These are phyloP conservation scores for Lerema accius DNA, from an alignment of 1,140 invertebrate species.

Conservation along the genomic window DNA sequence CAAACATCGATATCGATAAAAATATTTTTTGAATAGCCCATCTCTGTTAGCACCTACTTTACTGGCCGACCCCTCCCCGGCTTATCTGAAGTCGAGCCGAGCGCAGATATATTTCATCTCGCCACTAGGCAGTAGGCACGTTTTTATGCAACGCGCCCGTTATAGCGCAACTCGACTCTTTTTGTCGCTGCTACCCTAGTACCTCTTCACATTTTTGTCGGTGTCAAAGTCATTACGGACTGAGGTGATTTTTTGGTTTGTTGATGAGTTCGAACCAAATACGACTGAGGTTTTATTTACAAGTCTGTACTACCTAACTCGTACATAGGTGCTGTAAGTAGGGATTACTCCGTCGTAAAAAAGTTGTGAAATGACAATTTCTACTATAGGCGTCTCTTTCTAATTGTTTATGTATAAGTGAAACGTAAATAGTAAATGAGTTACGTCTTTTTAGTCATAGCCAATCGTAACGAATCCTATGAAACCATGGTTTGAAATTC, in stretches of 20 bases:
- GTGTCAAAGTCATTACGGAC: constrained; percentile 38
- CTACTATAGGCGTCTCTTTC: no score
- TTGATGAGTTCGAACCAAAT: constrained; percentile 2
- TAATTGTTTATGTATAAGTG: no score
- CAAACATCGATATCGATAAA: constrained; percentile 33
- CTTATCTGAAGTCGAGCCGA: constrained; percentile 58
- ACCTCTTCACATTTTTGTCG: constrained; percentile 47
- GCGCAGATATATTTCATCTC: constrained; percentile 66
- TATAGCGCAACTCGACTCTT: constrained; percentile 37
- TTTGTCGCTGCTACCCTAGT: constrained; percentile 42
- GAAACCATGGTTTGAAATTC: no score
- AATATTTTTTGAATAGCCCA: neutral
- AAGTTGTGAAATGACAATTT: no score
- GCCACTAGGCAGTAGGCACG: constrained; percentile 62
- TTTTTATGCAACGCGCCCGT: constrained; percentile 55
- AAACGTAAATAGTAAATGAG: no score
- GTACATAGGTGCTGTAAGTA: no score
- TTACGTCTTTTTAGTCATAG: no score
- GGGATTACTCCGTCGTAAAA: no score
- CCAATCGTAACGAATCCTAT: no score
- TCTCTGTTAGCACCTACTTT: constrained; percentile 60
- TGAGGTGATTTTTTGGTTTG: constrained; percentile 21
- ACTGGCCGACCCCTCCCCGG: constrained; percentile 56
- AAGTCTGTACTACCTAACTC: no score
- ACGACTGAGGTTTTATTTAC: no score